Base-by-base conservation (phyloP, 2,113 vertebrate genomes). In the Actenoides hombroni region DNA sequence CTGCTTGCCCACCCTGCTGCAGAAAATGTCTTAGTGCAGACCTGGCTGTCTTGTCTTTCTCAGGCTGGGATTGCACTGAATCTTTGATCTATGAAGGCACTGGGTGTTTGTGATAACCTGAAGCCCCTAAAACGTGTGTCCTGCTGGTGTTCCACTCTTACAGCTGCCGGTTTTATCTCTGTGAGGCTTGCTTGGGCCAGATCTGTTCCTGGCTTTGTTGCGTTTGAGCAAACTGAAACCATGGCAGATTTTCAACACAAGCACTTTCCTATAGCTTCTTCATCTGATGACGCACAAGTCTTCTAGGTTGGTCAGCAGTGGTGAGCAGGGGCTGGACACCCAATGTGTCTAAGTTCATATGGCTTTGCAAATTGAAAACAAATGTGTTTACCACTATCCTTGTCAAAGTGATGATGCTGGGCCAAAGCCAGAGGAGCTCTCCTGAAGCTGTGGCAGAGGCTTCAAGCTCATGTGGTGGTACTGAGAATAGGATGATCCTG, bases 341-440 rank as follows among this genome's bases (percentile, higher is more conserved):
- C 8, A 74, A 12, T 0, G 0, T 0, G 0, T 13, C 4, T 26
- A 21, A 65, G 25, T 3, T 18, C 8, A 9, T 1, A 25, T 4
- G 39, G 33, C 48, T 33, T 49, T 76, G 13, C 12, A 54, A n/a
- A 35, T 1, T 13, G 48, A 51, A 23, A 82, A 3, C 18, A 44
- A 61, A 8, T 3, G 31, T 40, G 25, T 60, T 68, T 73, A 35
- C 19, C 19, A 6, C 13, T 54, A 0, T 12, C 29, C 4, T 71
- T 31, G 33, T 42, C 25, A 73, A 64, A 94, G 17, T 14, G 17
- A 16, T 11, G 49, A 40, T 70, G 39, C 14, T 48, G n/a, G 49
- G 23, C 40, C 8, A 68, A 83, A 79, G 9, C 14, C 78, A 83
- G 65, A 67, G 24, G 15, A 17, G 26, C 21, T 78, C 54, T 75